A percentile compares a stretch with the other conserved stretches of the same genome.
phyloP scores from a whole-genome alignment of 2,797 vertebrate genomes.

The Propithecus deckenii region DNA sequence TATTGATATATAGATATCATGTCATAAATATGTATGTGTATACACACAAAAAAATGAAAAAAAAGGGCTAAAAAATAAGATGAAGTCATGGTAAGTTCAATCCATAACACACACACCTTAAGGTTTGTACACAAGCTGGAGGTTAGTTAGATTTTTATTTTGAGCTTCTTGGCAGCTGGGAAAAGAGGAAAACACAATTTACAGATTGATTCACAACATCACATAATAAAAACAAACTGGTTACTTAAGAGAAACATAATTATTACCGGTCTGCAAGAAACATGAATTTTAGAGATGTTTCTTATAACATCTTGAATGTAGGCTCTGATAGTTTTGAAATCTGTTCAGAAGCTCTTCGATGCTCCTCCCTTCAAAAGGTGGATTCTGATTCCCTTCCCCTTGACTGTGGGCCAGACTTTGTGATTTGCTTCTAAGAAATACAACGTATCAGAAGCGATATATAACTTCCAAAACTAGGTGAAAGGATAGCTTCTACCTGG shows the following conservation, averaged over 20 bases:
- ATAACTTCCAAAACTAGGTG: background rate
- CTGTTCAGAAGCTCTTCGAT: background rate
- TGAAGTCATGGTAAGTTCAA: background rate
- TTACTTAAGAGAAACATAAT: background rate
- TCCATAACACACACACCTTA: background rate
- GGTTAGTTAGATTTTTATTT: conserved; percentile 32
- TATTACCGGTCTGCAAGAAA: background rate
- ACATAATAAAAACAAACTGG: conserved; percentile 22
- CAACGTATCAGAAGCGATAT: background rate
- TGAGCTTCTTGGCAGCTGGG: conserved; percentile 46
- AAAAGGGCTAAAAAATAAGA: conserved; percentile 11
- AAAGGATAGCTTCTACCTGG: background rate
- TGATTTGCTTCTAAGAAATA: background rate
- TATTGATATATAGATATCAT: background rate
- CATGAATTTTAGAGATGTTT: background rate
- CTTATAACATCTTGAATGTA: background rate
- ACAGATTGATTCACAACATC: background rate
- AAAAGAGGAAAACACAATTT: conserved; percentile 46
- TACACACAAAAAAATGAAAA: background rate
- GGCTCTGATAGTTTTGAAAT: background rate
- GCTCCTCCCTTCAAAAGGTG: background rate
- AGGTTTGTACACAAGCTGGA: conserved; percentile 18
- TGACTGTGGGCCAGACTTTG: background rate
- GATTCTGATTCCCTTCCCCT: background rate
- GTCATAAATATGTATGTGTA: background rate